These are phyloP conservation scores for Penaeus vannamei DNA, from an alignment of 1,140 invertebrate species.

Conservation along the genomic window DNA sequence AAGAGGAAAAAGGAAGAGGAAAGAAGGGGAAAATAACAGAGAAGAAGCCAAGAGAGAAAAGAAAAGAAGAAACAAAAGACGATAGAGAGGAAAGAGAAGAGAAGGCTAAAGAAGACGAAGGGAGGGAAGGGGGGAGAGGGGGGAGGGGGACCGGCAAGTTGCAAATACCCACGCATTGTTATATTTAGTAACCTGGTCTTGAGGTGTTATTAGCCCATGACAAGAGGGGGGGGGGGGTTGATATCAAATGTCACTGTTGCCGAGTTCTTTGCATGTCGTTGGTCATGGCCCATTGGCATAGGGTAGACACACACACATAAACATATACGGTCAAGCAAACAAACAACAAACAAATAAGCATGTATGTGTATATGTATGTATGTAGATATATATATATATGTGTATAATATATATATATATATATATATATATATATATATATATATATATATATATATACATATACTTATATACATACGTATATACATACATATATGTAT, in stretches of 20 bases:
- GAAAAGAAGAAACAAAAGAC: background rate
- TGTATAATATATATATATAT: constrained; percentile 28
- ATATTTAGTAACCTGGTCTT: too few species aligned
- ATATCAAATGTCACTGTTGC: background rate
- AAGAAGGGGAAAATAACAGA: background rate
- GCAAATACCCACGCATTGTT: background rate
- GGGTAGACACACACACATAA: too few species aligned
- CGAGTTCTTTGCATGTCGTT: too few species aligned
- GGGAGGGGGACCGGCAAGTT: background rate
- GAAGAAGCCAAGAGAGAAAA: background rate
- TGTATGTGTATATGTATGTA: background rate
- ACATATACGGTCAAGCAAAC: background rate
- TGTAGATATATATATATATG: constrained; percentile 40
- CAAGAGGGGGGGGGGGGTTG: background rate
- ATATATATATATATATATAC: constrained; percentile 23
- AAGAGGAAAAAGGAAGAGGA: background rate
- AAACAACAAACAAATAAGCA: background rate
- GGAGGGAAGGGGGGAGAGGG: background rate
- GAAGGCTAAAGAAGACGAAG: background rate
- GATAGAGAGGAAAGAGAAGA: background rate
- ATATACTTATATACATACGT: background rate
- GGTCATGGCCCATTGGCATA: too few species aligned
- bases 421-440: constrained; percentile 31
- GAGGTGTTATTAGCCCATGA: background rate
- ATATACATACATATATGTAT: background rate